Percentiles rank a stretch among this genome's conserved stretches.
Conservation (phyloP, 2,113 vertebrate genomes). For the Nycticorax nycticorax region DNA sequence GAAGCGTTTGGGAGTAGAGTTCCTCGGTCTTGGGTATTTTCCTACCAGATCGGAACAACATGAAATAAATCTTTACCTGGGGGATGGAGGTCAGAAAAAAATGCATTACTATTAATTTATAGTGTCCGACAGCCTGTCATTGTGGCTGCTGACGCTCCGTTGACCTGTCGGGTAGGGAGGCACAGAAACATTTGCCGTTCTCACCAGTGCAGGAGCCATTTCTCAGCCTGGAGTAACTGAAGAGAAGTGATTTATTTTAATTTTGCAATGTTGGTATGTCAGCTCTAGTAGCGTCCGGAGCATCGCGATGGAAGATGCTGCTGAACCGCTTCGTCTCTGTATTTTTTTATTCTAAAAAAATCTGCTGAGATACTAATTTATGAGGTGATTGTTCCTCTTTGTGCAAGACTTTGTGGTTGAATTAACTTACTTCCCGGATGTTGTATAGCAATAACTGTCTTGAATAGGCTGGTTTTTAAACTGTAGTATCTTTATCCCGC, state of each 20-base stretch:
- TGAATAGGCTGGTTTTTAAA: not conserved
- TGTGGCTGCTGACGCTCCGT: not conserved
- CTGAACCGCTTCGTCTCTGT: not conserved
- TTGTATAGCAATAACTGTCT: not conserved
- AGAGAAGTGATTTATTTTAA: not conserved
- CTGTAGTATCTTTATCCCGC: not conserved
- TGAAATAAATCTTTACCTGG: slow-evolving; percentile 19
- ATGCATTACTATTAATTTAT: not conserved
- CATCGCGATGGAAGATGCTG: not conserved
- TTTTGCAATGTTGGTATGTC: not conserved
- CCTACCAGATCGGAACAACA: not conserved
- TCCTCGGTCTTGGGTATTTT: not conserved
- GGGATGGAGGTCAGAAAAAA: not conserved
- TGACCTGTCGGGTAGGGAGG: not conserved
- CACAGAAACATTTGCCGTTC: not conserved
- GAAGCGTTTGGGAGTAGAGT: not conserved
- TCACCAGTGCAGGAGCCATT: not conserved
- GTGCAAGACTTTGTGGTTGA: not conserved
- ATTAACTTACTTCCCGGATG: not conserved
- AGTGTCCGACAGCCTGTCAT: slow-evolving; percentile 1
- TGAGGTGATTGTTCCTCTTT: slow-evolving; percentile 5
- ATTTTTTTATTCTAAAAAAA: not conserved
- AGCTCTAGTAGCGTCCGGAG: not conserved
- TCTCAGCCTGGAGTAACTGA: not conserved
- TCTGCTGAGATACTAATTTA: slow-evolving; percentile 9